A percentile compares a stretch with the other conserved stretches of the same genome.
Conservation (phyloP, 2,888 invertebrate species). For the Drosophila infuscata region DNA sequence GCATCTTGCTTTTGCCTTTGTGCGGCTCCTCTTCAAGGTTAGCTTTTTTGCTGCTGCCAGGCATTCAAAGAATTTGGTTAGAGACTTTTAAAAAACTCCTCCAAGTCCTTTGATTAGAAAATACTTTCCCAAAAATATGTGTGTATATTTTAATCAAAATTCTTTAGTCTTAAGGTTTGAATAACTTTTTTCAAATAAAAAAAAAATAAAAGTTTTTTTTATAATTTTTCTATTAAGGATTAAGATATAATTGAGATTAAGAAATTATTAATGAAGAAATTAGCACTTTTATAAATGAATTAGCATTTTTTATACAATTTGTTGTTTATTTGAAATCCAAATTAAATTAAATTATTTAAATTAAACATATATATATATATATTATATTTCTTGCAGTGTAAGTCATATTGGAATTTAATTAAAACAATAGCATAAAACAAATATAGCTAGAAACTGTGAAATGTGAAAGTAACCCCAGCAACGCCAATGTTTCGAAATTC, state of each 20-base stretch:
- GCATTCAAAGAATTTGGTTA: slow-evolving; percentile 13
- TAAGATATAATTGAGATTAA: neutral
- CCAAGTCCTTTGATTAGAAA: neutral
- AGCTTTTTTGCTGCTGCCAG: slow-evolving; percentile 10
- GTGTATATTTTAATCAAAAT: neutral
- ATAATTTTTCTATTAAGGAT: neutral
- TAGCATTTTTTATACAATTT: neutral
- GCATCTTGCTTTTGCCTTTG: slow-evolving; percentile 26
- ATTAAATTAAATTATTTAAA: too few species aligned
- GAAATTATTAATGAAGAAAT: neutral
- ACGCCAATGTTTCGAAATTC: slow-evolving; percentile 3
- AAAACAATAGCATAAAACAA: neutral
- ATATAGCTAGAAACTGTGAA: neutral
- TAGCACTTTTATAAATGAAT: neutral
- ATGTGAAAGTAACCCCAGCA: slow-evolving; percentile 7
- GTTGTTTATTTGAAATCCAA: too few species aligned
- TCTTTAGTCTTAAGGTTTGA: neutral
- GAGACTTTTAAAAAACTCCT: neutral
- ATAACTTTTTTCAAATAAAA: neutral
- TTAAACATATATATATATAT: too few species aligned
- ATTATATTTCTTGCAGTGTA: neutral
- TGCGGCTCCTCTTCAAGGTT: slow-evolving; percentile 28
- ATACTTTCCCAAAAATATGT: neutral
- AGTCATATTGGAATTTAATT: neutral
- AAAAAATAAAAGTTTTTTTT: neutral